Conservation (phyloP, 2,797 vertebrate genomes). For the Protosalanx chinensis region DNA sequence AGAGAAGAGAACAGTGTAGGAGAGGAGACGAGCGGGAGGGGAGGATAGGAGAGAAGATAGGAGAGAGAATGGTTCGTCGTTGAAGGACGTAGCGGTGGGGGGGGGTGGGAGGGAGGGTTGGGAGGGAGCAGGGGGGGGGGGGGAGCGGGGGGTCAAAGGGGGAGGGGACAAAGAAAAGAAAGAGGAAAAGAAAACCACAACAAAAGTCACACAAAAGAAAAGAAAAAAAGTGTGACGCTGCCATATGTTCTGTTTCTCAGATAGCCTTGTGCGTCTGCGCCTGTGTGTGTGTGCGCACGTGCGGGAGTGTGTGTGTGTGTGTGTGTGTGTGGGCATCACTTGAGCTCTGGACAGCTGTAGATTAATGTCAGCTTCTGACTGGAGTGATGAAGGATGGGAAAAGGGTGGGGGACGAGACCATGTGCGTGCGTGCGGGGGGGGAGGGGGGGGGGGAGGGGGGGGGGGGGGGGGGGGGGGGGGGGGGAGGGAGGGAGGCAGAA, state of each 20-base stretch:
- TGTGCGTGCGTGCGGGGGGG: too few relatives aligned
- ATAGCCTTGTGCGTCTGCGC: slow-evolving; percentile 15
- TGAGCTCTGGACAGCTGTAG: slow-evolving; percentile 64
- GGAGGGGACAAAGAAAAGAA: background rate
- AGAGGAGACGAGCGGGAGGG: too few relatives aligned
- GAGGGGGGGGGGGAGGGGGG: too few relatives aligned
- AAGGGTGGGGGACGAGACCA: slow-evolving; percentile 41
- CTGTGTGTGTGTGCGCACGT: slow-evolving; percentile 24
- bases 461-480: background rate
- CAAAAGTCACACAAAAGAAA: slow-evolving; percentile 35
- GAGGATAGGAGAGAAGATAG: background rate
- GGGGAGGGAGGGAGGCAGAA: background rate
- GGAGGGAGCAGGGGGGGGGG: background rate
- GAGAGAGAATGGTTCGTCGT: background rate
- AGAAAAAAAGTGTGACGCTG: slow-evolving; percentile 27
- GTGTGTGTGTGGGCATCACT: slow-evolving; percentile 42
- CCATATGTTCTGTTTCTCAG: slow-evolving; percentile 56
- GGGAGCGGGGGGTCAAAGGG: background rate
- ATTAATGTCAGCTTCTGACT: slow-evolving; percentile 64
- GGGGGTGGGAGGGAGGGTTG: background rate
- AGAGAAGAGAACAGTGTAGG: background rate
- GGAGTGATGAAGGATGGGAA: slow-evolving; percentile 58
- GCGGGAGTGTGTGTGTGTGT: background rate
- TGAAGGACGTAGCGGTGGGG: background rate
- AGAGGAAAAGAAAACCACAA: background rate